Base-by-base conservation (phyloP, 2,113 vertebrate genomes). In the Neodontobutis hainanensis region DNA sequence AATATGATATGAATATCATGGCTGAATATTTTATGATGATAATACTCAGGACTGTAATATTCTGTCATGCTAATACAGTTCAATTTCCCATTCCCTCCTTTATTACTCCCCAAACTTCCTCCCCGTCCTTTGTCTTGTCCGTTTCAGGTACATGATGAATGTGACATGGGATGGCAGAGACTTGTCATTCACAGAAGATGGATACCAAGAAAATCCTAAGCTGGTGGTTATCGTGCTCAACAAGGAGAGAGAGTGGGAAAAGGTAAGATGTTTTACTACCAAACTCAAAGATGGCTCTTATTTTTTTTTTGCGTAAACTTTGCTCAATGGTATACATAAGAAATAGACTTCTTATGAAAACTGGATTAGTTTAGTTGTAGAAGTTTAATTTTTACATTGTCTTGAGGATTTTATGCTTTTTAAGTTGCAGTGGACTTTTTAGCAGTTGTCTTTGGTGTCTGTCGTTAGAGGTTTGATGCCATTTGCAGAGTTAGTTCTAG, bases 221-320 rank as follows among this genome's bases (percentile, higher is more conserved):
- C 93, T 99, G 82, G 96, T 97, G 87, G 96, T 99, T 85, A 96
- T 97, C 0, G 95, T 99, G 46, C 90, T 99, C 64, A 99, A 99
- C 90, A 97, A 97, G 46, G 94, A 97, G 1, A 92, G 97, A 0
- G 91, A 95, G 2, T 99, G 97, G 97, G 97, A 99, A n/a, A 99
- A 98, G 96, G 97, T 96, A 92, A 90, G 94, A 57, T 14, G 36
- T 19, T 15, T 16, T n/a, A n/a, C 34, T 34, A 5, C 10, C 19
- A 27, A 27, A 27, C 3, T 27, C 19, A 27, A 27, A 27, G 19
- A 27, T 27, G 19, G 19, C 19, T 2, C 1, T 27, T 27, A 27
- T 27, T 27, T 27, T 27, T 27, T 27, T 27, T 27, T 27, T 27
- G 3, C 1, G 19, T 27, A 27, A 27, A 27, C 19, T 27, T 27